Base-by-base conservation (phyloP, 2,797 vertebrate species). In the Peromyscus eremicus region DNA sequence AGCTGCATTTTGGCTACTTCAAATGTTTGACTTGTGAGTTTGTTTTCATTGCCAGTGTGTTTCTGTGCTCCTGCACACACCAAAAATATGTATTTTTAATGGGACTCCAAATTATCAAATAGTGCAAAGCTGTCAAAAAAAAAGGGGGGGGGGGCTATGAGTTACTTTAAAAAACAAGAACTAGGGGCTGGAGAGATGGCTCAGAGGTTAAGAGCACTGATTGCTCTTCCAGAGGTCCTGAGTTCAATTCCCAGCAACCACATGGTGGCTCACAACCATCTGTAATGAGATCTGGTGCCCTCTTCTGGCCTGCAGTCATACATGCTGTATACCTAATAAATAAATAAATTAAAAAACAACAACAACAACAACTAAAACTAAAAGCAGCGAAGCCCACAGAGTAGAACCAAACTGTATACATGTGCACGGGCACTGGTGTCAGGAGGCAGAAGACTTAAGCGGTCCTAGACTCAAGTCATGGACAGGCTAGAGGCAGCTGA, bases 341-440 rank as follows among this genome's bases (percentile, higher is more conserved):
- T n/a, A n/a, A n/a, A n/a, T n/a, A n/a, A n/a, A n/a, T n/a, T n/a
- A n/a, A n/a, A n/a, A n/a, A n/a, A n/a, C n/a, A n/a, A n/a, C n/a
- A n/a, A n/a, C n/a, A n/a, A n/a, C n/a, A n/a, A n/a, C n/a, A 9
- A 82, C 34, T 94, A 91, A 89, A 82, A 90, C 70, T 83, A 68
- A 94, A 79, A 90, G 81, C 62, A 71, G 75, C 49, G 62, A 68
- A 27, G 52, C 82, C 52, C 27, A 87, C n/a, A 40, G 21, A 40
- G 37, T 83, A 43, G 77, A 79, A 84, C 43, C 49, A 27, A 57
- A 52, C 60, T 32, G 29, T 57, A 34, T 29, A 23, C 62, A 11
- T 75, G 8, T 62, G 19, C 29, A 5, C 43, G 32, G 46, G 13
- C 46, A 19, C 16, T n/a, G 40, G 32, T 49, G 68, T 68, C 66